Evolutionary conservation across 1,140 invertebrate genomes (phyloP).

Genomic region (Habropoda laboriosa): DNA sequence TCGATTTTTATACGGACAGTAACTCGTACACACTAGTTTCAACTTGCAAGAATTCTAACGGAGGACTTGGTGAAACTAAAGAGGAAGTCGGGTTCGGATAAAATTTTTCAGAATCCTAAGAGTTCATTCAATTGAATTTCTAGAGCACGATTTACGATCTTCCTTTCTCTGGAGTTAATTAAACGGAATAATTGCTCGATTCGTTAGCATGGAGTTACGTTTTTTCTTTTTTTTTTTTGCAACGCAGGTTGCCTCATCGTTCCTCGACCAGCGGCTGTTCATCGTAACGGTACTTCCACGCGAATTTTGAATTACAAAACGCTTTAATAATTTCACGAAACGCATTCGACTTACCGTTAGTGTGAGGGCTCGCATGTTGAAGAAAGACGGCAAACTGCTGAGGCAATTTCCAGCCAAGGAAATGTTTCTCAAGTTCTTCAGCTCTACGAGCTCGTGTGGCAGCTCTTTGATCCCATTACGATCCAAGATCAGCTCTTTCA

Average conservation of each 20-base stretch:
- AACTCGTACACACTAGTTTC: too few species aligned
- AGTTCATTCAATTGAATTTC: background rate
- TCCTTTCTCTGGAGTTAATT: background rate
- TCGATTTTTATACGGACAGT: too few species aligned
- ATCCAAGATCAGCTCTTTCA: constrained; percentile 87
- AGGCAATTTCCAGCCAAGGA: constrained; percentile 85
- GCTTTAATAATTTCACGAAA: constrained; percentile 12
- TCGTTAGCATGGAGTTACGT: background rate
- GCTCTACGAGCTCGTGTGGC: constrained; percentile 83
- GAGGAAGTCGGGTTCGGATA: too few species aligned
- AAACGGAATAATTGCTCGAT: constrained; percentile 3
- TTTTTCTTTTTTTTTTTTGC: too few species aligned
- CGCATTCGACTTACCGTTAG: constrained; percentile 69
- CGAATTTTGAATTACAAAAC: constrained; percentile 32
- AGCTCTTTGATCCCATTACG: constrained; percentile 86
- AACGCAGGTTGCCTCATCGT: background rate
- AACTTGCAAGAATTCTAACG: too few species aligned
- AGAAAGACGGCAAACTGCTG: constrained; percentile 79
- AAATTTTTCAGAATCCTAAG: background rate
- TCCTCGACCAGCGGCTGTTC: background rate
- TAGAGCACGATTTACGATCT: background rate
- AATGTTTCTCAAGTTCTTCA: constrained; percentile 83
- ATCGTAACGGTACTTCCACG: background rate
- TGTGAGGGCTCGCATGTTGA: constrained; percentile 82
- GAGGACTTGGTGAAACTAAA: too few species aligned